Conservation (phyloP, 2,113 vertebrate genomes). For the Numenius arquata region DNA sequence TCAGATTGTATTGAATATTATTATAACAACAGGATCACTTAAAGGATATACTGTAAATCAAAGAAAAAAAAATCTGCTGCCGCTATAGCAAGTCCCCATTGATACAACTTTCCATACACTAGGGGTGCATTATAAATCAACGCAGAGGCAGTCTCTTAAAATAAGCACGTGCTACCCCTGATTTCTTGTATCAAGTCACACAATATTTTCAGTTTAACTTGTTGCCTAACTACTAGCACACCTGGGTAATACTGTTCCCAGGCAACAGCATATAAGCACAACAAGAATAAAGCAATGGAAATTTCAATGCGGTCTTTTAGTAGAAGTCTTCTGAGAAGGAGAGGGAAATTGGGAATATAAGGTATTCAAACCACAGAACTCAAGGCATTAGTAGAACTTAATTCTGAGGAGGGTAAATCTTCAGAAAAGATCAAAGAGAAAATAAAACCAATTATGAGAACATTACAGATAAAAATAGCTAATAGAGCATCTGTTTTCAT, state of each 20-base stretch:
- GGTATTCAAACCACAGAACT: slow-evolving; percentile 39
- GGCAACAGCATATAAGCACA: slow-evolving; percentile 55
- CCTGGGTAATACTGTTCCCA: slow-evolving; percentile 59
- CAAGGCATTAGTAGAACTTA: slow-evolving; percentile 15
- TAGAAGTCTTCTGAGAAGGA: slow-evolving; percentile 29
- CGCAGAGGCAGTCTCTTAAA: not conserved
- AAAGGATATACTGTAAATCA: not conserved
- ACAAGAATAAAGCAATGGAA: slow-evolving; percentile 66
- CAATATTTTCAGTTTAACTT: slow-evolving; percentile 54
- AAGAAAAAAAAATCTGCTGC: not conserved
- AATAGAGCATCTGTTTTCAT: not conserved
- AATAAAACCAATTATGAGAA: slow-evolving; percentile 37
- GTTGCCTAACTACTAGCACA: slow-evolving; percentile 69
- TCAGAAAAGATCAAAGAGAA: slow-evolving; percentile 47
- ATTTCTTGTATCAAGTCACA: slow-evolving; percentile 45
- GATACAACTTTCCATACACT: not conserved
- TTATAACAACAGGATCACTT: not conserved
- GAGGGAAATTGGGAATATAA: slow-evolving; percentile 38
- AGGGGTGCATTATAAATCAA: slow-evolving; percentile 32
- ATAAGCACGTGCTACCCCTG: not conserved
- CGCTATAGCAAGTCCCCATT: not conserved
- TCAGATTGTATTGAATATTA: not conserved
- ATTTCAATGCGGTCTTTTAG: not conserved
- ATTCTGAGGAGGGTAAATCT: not conserved
- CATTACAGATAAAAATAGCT: not conserved